phyloP scores from a whole-genome alignment of 2,797 vertebrate species.

The Amblyopsis hoosieri region DNA sequence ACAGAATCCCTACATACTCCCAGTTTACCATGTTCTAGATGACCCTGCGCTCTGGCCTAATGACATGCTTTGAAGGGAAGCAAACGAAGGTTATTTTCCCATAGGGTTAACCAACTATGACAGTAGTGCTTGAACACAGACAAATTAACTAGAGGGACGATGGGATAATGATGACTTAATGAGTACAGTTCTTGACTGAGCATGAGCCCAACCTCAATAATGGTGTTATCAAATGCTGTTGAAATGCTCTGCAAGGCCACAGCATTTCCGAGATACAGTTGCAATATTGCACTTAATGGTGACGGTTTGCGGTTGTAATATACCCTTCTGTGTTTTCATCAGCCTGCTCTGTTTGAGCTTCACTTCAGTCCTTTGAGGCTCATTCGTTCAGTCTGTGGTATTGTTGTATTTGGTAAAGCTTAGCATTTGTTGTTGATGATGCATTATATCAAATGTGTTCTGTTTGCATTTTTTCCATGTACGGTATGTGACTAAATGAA shows the following conservation, averaged over 20 bases:
- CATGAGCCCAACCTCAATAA: conserved; percentile 1
- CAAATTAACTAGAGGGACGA: background rate
- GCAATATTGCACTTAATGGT: conserved; percentile 40
- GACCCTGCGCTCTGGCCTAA: background rate
- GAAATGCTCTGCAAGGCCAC: conserved; percentile 22
- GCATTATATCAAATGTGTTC: no score
- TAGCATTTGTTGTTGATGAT: no score
- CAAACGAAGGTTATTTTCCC: background rate
- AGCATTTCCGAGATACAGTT: conserved; percentile 19
- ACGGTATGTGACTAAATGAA: no score
- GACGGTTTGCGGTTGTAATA: conserved; percentile 10
- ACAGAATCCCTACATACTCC: background rate
- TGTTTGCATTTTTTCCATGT: no score
- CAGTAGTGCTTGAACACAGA: background rate
- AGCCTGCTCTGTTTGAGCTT: no score
- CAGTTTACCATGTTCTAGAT: background rate
- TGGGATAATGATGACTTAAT: no score
- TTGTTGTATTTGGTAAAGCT: no score
- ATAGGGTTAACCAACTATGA: background rate
- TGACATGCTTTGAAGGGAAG: background rate
- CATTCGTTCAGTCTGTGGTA: no score
- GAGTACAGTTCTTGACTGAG: background rate
- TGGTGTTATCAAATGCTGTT: conserved; percentile 6
- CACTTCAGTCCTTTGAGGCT: no score
- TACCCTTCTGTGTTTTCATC: no score